Percentiles rank a stretch among this genome's conserved stretches.
Conservation (phyloP, 37 sponge, comb jelly and placozoan species). For the Chondrilla cf. caribensis region DNA sequence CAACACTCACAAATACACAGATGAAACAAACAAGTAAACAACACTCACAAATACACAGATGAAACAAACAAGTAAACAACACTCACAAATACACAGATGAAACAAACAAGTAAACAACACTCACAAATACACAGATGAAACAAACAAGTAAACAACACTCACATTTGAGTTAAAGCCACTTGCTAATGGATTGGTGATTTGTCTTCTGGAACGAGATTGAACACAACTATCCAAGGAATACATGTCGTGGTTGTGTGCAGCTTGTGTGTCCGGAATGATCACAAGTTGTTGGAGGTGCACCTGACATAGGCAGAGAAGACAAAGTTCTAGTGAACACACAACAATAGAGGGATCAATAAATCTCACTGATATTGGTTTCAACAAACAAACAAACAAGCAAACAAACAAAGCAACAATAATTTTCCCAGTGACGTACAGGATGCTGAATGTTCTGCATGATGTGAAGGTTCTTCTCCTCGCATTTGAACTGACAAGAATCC, state of each 20-base stretch:
- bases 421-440: background rate
- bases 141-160: background rate
- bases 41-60: too few relatives aligned
- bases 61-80: too few relatives aligned
- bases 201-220: background rate
- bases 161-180: background rate
- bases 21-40: too few relatives aligned
- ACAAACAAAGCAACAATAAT: too few relatives aligned
- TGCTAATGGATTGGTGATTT: background rate
- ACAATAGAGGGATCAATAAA: too few relatives aligned
- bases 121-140: too few relatives aligned
- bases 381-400: too few relatives aligned
- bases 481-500: background rate
- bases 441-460: background rate
- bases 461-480: slow-evolving; percentile 10
- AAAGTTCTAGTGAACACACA: too few relatives aligned
- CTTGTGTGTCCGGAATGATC: slow-evolving; percentile 1
- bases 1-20: too few relatives aligned
- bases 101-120: too few relatives aligned
- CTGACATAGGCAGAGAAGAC: background rate
- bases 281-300: background rate
- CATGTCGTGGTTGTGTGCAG: background rate
- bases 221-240: background rate
- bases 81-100: too few relatives aligned
- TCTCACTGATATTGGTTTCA: too few relatives aligned